phyloP scores from a whole-genome alignment of 2,113 vertebrate genomes.

The Cyphomyrus discorhynchus region DNA sequence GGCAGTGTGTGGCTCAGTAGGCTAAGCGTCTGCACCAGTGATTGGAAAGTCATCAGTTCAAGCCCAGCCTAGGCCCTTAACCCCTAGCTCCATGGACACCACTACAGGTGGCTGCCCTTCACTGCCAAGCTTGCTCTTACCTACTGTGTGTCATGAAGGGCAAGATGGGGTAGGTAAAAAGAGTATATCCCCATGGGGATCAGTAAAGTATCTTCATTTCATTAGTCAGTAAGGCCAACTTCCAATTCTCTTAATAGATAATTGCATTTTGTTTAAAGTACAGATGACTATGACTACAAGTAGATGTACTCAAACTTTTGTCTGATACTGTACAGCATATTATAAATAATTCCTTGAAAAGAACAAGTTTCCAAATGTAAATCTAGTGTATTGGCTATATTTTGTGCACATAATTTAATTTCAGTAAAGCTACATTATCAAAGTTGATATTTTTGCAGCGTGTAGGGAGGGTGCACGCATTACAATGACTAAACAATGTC shows the following conservation, averaged over 20 bases:
- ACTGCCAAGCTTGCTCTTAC: not conserved
- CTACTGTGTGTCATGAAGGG: not conserved
- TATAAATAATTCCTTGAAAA: not conserved
- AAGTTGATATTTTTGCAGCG: not conserved
- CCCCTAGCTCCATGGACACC: not conserved
- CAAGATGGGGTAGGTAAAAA: not conserved
- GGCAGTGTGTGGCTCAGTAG: too few species aligned
- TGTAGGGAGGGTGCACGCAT: not conserved
- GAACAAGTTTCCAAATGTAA: not conserved
- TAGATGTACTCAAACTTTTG: not conserved
- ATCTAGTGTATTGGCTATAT: not conserved
- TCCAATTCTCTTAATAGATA: not conserved
- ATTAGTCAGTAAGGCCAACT: not conserved
- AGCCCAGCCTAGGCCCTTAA: not conserved
- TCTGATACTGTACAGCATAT: not conserved
- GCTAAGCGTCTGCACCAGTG: not conserved
- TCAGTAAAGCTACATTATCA: not conserved
- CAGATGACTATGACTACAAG: not conserved
- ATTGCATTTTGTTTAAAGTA: not conserved
- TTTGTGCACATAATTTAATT: not conserved
- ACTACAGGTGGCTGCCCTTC: not conserved
- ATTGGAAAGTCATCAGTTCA: not conserved
- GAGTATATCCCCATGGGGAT: not conserved
- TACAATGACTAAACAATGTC: slow-evolving; percentile 8
- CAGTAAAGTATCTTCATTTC: not conserved